Evolutionary conservation across 35 echinoderm and acorn worm genomes (phyloP), one percentile per base, ranked within the genome.

Genomic region (Nesometra sesokonis): DNA sequence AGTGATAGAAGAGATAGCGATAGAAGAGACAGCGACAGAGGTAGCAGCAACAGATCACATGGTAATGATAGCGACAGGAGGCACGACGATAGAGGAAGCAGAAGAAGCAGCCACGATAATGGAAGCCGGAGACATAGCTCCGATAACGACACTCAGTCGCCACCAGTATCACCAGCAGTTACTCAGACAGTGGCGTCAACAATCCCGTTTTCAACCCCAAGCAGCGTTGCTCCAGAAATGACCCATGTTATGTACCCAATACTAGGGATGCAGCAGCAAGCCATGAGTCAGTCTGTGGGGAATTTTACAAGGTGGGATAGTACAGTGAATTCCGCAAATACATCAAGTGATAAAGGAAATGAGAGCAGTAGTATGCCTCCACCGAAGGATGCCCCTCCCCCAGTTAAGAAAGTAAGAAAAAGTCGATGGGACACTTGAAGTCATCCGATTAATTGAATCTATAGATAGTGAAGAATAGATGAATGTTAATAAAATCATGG

Each of bases 361-460:
- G 23, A 67, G 0, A 27, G 8, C 52, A 67, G 23, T 19, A 67
- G 52, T 67, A 67, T 67, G 52, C 21, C 23, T 67, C 9, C 21
- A 2, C 52, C 52, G 23, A 67, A 5, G 2, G 52, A 27, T 2
- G 23, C 23, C 1, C 52, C 52, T 19, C 52, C 52, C 9, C 52
- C 52, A 13, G 52, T 67, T 9, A 67, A 47, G 35, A 89, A 89
- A 77, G 46, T 81, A 0, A 82, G 81, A 77, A 89, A 89, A 52
- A 89, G 88, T 84, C 80, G 88, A 27, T 89, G 88, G 88, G 88
- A 89, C 76, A 89, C 80, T 29, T 89, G 83, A 89, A 80, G 46
- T 7, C 29, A 34, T 19, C 5, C 23, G 36, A 37, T 29, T 33
- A 11, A 8, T n/a, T 35, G n/a, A 3, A 3, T 5, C 5, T 5